phyloP scores from a whole-genome alignment of 1,140 invertebrate species.

The Trachymyrmex septentrionalis region DNA sequence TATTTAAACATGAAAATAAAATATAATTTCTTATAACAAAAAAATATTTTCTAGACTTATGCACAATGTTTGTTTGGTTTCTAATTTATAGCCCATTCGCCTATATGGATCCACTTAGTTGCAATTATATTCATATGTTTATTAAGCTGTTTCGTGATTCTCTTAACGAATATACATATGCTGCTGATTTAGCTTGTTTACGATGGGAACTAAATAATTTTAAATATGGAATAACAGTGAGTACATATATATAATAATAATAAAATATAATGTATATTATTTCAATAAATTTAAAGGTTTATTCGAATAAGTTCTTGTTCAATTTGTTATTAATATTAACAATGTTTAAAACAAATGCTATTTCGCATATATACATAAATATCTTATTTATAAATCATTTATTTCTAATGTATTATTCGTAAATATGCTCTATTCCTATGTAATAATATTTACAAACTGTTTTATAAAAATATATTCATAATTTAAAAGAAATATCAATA shows the following conservation, averaged over 20 bases:
- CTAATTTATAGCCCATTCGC: constrained; percentile 92
- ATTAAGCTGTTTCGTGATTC: constrained; percentile 94
- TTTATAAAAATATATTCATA: constrained; percentile 8
- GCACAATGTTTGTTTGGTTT: constrained; percentile 51
- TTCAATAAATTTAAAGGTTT: neutral
- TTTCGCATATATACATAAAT: neutral
- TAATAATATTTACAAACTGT: neutral
- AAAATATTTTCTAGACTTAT: constrained; percentile 39
- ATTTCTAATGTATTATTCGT: neutral
- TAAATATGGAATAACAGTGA: constrained; percentile 94
- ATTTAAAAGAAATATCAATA: constrained; percentile 5
- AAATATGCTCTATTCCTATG: neutral
- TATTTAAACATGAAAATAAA: neutral
- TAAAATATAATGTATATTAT: neutral
- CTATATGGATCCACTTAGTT: constrained; percentile 94
- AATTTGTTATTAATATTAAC: constrained; percentile 6
- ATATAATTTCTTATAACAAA: neutral
- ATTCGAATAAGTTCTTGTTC: neutral
- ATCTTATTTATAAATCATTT: neutral
- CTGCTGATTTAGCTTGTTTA: constrained; percentile 95
- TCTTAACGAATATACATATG: constrained; percentile 97
- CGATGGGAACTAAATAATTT: constrained; percentile 92
- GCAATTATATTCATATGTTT: constrained; percentile 94
- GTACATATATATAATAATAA: constrained; percentile 71
- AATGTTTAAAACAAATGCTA: neutral